These are phyloP conservation scores for Platanista minor DNA, from an alignment of 2,113 vertebrate genomes.

Conservation along the genomic window DNA sequence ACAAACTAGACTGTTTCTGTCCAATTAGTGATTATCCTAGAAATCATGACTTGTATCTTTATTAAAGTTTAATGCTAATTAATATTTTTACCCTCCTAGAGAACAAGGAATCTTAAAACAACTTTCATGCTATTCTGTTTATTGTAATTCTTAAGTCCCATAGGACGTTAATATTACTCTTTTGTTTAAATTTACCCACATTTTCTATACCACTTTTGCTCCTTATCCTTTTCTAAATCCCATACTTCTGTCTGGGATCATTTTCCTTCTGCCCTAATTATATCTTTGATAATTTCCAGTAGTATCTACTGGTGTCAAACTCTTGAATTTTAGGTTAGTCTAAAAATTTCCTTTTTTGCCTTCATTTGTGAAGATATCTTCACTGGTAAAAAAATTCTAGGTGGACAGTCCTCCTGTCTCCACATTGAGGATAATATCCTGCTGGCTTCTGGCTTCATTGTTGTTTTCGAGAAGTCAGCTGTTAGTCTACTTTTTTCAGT, in stretches of 20 bases:
- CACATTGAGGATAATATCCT: neutral
- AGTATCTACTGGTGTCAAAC: neutral
- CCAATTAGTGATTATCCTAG: neutral
- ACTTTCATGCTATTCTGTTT: neutral
- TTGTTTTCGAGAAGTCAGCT: neutral
- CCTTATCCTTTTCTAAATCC: neutral
- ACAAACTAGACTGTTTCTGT: neutral
- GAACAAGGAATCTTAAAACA: neutral
- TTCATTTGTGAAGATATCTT: neutral
- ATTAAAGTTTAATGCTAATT: neutral
- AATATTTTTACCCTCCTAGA: neutral
- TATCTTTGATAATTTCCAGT: neutral
- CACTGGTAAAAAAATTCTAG: neutral
- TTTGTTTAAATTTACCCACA: neutral
- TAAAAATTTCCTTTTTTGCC: neutral
- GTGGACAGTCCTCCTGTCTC: neutral
- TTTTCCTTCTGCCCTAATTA: constrained; percentile 23
- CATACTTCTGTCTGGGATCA: neutral
- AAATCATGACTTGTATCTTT: neutral
- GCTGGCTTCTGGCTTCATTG: neutral
- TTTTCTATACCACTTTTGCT: neutral
- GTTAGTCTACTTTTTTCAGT: neutral
- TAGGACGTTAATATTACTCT: neutral
- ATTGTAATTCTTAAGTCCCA: neutral
- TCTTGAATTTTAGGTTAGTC: constrained; percentile 11